Evolutionary conservation across 2,888 invertebrate species (phyloP), one percentile per base, ranked within the genome.

Genomic region (Zaprionus bogoriensis): DNA sequence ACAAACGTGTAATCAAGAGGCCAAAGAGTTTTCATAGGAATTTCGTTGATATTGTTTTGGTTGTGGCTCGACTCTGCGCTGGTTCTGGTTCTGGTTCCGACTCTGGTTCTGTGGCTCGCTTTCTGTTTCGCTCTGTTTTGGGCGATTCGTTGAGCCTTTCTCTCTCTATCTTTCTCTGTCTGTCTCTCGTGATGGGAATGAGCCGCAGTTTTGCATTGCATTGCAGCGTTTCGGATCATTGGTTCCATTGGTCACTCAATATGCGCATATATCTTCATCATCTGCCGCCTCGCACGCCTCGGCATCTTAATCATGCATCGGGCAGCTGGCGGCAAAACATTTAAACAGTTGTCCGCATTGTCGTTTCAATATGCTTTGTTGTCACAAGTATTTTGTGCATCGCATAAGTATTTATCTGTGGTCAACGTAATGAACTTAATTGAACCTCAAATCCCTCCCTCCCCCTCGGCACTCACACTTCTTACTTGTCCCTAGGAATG

Each of bases 241-340:
- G 73, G 73, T 50, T 67, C 73, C 77, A 76, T 63, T 77, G 77
- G 70, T 65, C 74, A 77, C 69, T 74, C 59, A 60, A 74, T 77
- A 74, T 74, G 70, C 36, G 36, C 78, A 74, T 72, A 68, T 74
- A 72, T 71, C 69, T 60, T 44, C 20, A 44, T 71, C 72, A 70
- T 74, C 67, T 42, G 38, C 17, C 58, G 42, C 22, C 39, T 20
- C 36, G 77, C 64, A 46, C 44, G 23, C 38, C 27, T 32, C 47
- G 6, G 3, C 14, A 32, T 32, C 32, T 32, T 32, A 12, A 32
- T 32, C 12, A 32, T 32, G 12, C 14, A 12, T 36, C 32, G 14
- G 32, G 7, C 32, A 36, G 32, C 38, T 44, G 25, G 42, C 71
- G 55, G 65, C 59, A 45, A 67, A 57, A 55, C 59, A 72, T 57